phyloP scores from a whole-genome alignment of 1,140 invertebrate species.

The Heliothis subflexa region DNA sequence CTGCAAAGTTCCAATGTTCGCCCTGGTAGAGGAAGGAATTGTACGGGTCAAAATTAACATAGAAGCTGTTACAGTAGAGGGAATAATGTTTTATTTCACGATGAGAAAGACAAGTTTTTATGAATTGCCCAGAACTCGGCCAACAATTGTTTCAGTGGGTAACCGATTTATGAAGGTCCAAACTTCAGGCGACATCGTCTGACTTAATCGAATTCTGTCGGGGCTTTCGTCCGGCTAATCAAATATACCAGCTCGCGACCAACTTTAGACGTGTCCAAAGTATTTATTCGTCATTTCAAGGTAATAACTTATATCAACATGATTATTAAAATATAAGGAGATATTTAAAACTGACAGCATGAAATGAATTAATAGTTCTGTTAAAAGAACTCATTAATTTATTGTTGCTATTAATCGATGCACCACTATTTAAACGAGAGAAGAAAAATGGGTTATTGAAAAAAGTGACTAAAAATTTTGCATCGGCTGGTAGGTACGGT shows the following conservation, averaged over 20 bases:
- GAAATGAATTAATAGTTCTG: slow-evolving; percentile 18
- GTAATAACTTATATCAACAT: slow-evolving; percentile 30
- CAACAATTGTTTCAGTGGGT: slow-evolving; percentile 42
- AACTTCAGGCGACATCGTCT: slow-evolving; percentile 55
- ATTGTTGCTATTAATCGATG: not conserved
- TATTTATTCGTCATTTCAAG: slow-evolving; percentile 27
- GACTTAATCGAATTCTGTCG: slow-evolving; percentile 60
- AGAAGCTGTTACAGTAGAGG: slow-evolving; percentile 3
- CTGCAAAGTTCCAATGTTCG: slow-evolving; percentile 19
- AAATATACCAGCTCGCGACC: slow-evolving; percentile 48
- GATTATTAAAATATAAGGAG: slow-evolving; percentile 5
- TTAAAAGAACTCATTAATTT: slow-evolving; percentile 1
- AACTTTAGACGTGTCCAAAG: slow-evolving; percentile 38
- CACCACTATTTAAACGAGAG: not conserved
- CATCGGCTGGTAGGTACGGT: not conserved
- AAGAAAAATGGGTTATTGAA: not conserved
- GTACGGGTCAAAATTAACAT: slow-evolving; percentile 25
- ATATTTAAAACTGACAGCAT: slow-evolving; percentile 9
- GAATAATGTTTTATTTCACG: slow-evolving; percentile 18
- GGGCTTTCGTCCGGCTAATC: slow-evolving; percentile 56
- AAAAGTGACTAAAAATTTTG: too few species aligned
- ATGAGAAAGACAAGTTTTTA: slow-evolving; percentile 44
- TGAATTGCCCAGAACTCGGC: slow-evolving; percentile 36
- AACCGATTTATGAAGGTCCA: slow-evolving; percentile 56
- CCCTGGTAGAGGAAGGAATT: not conserved